Conservation (phyloP, 2,113 vertebrate genomes). For the Poeciliopsis turrubarensis region DNA sequence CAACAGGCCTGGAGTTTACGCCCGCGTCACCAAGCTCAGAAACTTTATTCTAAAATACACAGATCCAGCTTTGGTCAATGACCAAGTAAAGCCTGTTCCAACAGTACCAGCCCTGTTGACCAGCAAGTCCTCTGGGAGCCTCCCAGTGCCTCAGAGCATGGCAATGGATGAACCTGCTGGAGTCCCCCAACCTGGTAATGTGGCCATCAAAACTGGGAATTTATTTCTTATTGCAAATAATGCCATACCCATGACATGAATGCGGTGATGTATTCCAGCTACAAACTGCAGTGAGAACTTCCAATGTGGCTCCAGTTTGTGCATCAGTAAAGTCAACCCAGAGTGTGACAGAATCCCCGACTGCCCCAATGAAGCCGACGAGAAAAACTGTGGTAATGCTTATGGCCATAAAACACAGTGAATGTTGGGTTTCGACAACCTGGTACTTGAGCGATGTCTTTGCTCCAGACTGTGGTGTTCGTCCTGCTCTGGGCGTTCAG, state of each 20-base stretch:
- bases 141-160: background rate
- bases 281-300: slow-evolving; percentile 85
- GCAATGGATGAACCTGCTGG: slow-evolving; percentile 1
- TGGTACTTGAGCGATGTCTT: slow-evolving; percentile 17
- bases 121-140: background rate
- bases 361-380: slow-evolving; percentile 83
- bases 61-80: slow-evolving; percentile 35
- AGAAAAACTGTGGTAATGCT: slow-evolving; percentile 83
- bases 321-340: slow-evolving; percentile 87
- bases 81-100: background rate
- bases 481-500: slow-evolving; percentile 74
- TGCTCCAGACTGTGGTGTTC: slow-evolving; percentile 85
- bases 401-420: background rate
- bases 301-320: slow-evolving; percentile 80
- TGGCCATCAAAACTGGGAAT: background rate
- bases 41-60: slow-evolving; percentile 87
- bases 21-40: slow-evolving; percentile 86
- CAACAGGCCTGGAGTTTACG: slow-evolving; percentile 90
- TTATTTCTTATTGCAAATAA: background rate
- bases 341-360: slow-evolving; percentile 86
- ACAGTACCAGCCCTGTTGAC: slow-evolving; percentile 11
- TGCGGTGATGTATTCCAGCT: slow-evolving; percentile 44
- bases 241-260: background rate
- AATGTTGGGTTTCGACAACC: background rate
- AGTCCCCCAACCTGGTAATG: slow-evolving; percentile 52